A percentile compares a stretch with the other conserved stretches of the same genome.
These are phyloP conservation scores for Deilephila porcellus DNA, from an alignment of 2,888 invertebrate species.

Conservation along the genomic window DNA sequence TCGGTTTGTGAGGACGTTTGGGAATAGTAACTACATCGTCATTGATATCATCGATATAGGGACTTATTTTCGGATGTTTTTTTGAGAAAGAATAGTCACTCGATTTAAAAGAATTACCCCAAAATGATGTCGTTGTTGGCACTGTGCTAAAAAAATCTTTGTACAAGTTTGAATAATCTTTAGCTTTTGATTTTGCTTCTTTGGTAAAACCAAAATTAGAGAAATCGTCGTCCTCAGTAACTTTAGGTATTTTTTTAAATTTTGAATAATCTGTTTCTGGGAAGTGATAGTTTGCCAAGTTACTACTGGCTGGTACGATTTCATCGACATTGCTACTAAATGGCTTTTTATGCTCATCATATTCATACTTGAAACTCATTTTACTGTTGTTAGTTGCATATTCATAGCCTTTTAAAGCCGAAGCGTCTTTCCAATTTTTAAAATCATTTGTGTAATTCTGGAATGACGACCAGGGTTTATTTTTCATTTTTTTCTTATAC, in stretches of 20 bases:
- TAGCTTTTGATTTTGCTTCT: constrained; percentile 60
- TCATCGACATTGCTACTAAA: constrained; percentile 62
- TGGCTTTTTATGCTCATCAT: constrained; percentile 60
- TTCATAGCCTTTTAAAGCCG: constrained; percentile 62
- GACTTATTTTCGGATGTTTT: constrained; percentile 58
- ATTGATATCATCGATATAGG: constrained; percentile 54
- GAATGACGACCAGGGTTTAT: constrained; percentile 56
- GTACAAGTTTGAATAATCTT: constrained; percentile 62
- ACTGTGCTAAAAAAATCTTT: constrained; percentile 61
- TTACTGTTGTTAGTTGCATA: constrained; percentile 70
- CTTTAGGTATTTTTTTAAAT: constrained; percentile 66
- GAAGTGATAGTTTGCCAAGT: constrained; percentile 62
- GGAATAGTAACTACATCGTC: constrained; percentile 74
- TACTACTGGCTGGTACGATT: constrained; percentile 69
- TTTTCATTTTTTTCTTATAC: constrained; percentile 66
- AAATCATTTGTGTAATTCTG: constrained; percentile 53
- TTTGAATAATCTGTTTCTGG: constrained; percentile 61
- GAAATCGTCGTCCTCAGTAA: constrained; percentile 55
- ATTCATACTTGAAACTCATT: constrained; percentile 66
- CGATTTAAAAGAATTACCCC: constrained; percentile 69
- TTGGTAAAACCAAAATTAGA: constrained; percentile 46
- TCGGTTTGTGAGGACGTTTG: constrained; percentile 61
- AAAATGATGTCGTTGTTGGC: constrained; percentile 63
- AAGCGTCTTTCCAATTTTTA: constrained; percentile 61
- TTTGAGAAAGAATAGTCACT: constrained; percentile 62